Base-by-base conservation (phyloP, 2,113 vertebrate genomes). In the Mustelus asterias region DNA sequence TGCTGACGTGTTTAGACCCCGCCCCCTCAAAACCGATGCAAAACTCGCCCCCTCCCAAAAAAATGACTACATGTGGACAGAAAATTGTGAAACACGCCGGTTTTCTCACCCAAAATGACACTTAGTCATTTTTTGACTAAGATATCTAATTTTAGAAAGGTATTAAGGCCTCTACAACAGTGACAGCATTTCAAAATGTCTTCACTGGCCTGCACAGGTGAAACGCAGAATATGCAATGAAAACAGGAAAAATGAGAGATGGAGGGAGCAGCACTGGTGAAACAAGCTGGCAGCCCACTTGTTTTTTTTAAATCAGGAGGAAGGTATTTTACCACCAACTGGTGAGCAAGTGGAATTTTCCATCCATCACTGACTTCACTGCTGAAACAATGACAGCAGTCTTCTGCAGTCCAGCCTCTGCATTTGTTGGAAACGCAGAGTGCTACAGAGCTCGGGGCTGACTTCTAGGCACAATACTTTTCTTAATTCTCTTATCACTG, bases 271-370 rank as follows among this genome's bases (percentile, higher is more conserved):
- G 44, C 86, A 29, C 86, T 58, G 26, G 26, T 0, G 2, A 89
- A 83, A 22, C 16, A 83, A 41, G 80, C 37, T 83, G 80, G 72
- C 37, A 83, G 80, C 37, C 37, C 80, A 83, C 80, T 83, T 83
- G 16, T 83, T 20, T 83, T 41, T 44, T 90, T 67, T 67, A 16
- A 54, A 48, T 54, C 54, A 89, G 44, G 26, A 29, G 54, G 54
- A 60, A n/a, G 14, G 58, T 58, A 88, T 33, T 92, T 92, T 54
- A 60, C 88, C 88, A 90, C 54, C 88, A 92, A 92, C 14, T 89
- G 86, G 48, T 5, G 37, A 83, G 26, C 86, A 88, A 54, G 24
- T 88, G 24, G 44, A 89, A 58, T 54, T 89, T 33, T 89, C 48
- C 86, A n/a, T 63, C 58, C 58, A 44, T 88, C 20, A 16, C 44